Conservation (phyloP, 2,797 vertebrate species). For the Sebastes oblongus region DNA sequence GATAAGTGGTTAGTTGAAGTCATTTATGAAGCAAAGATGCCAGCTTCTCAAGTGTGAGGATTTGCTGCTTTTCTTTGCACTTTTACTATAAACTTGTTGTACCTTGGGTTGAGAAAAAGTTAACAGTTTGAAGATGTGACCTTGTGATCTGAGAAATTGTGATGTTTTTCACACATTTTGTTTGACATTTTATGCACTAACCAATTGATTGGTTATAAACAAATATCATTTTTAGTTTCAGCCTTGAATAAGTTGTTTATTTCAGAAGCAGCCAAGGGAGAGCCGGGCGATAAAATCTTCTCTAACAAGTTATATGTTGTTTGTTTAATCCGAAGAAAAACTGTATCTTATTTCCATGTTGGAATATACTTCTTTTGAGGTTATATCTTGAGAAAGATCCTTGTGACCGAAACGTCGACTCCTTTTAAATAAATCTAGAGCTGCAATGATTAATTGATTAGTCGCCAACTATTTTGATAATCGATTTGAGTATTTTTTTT, state of each 20-base stretch:
- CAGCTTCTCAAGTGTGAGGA: background rate
- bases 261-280: background rate
- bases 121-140: background rate
- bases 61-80: background rate
- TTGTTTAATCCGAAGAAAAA: background rate
- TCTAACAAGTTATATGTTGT: rapidly evolving
- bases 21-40: no score
- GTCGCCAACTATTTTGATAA: no score
- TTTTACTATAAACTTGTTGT: background rate
- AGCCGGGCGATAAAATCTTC: no score
- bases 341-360: background rate
- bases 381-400: background rate
- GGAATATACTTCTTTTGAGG: background rate
- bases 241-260: background rate
- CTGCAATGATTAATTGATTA: no score
- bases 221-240: background rate
- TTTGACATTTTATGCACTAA: background rate
- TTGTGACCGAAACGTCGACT: background rate
- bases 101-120: background rate
- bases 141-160: background rate
- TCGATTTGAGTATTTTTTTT: no score
- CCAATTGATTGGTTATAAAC: background rate
- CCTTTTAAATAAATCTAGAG: no score
- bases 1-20: background rate
- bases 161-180: background rate